phyloP scores from a whole-genome alignment of 2,797 vertebrate genomes.

The Setipinna tenuifilis region DNA sequence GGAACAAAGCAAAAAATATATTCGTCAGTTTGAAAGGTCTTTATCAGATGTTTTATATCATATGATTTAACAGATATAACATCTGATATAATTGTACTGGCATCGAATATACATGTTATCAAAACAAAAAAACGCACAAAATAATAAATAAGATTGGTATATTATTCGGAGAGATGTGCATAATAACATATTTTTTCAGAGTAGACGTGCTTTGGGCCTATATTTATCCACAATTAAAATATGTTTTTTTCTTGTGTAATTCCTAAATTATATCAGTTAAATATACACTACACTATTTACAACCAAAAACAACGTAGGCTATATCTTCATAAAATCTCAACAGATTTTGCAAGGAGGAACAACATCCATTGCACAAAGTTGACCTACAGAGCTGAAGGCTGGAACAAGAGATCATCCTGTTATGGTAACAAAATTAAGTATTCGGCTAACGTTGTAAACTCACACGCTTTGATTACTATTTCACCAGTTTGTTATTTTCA shows the following conservation, averaged over 20 bases:
- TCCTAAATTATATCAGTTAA: background rate
- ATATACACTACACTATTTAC: background rate
- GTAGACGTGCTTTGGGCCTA: background rate
- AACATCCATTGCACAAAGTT: conserved; percentile 14
- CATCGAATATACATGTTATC: background rate
- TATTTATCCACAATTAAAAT: background rate
- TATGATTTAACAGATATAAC: no score
- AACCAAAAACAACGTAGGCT: background rate
- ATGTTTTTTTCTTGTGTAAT: background rate
- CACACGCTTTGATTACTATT: conserved; percentile 84
- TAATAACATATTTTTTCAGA: background rate
- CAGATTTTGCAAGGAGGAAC: background rate
- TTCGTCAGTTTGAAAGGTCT: background rate
- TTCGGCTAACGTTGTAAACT: conserved; percentile 82
- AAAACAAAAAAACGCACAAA: background rate
- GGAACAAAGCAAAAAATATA: conserved; percentile 73
- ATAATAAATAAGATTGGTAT: background rate
- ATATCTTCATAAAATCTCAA: background rate
- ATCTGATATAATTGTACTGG: background rate
- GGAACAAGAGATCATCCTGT: conserved; percentile 46
- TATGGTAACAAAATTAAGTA: conserved; percentile 77
- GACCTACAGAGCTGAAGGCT: conserved; percentile 33
- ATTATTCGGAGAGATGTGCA: background rate
- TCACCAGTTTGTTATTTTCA: conserved; percentile 92
- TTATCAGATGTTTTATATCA: background rate